phyloP scores from a whole-genome alignment of 2,113 vertebrate genomes.

The Fregata magnificens region DNA sequence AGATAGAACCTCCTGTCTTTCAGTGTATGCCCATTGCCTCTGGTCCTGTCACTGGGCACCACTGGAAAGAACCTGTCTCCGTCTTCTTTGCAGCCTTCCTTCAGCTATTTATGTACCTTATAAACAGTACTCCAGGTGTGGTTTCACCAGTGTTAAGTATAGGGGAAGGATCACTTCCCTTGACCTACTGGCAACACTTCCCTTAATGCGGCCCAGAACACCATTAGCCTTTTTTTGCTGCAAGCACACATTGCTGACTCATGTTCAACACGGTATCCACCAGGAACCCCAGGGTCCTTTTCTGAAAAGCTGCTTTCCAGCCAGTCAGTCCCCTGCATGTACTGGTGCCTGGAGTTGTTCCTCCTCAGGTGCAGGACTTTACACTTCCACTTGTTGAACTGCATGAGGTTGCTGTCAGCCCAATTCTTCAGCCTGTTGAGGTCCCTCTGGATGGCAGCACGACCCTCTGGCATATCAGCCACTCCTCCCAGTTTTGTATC shows the following conservation, averaged over 20 bases:
- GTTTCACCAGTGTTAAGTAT: background rate
- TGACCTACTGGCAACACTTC: fast-evolving
- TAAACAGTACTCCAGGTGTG: background rate
- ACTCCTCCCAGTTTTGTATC: too few species aligned
- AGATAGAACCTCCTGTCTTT: background rate
- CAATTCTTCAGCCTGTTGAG: background rate
- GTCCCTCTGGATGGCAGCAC: too few species aligned
- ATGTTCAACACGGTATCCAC: background rate
- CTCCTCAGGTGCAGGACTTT: background rate
- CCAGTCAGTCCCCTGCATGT: background rate
- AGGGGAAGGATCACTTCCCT: background rate
- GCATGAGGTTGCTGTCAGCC: background rate
- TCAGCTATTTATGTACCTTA: background rate
- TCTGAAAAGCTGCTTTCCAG: background rate
- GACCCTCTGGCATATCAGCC: too few species aligned
- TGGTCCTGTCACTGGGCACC: background rate
- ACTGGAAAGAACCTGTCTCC: background rate
- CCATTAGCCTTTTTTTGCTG: background rate
- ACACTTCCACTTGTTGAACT: background rate
- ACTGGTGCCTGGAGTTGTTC: background rate
- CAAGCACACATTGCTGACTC: background rate
- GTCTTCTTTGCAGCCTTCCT: background rate
- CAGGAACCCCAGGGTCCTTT: background rate
- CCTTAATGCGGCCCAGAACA: background rate
- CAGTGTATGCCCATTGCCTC: background rate